Conservation (phyloP, 2,113 vertebrate genomes). For the Lepidothrix coronata region DNA sequence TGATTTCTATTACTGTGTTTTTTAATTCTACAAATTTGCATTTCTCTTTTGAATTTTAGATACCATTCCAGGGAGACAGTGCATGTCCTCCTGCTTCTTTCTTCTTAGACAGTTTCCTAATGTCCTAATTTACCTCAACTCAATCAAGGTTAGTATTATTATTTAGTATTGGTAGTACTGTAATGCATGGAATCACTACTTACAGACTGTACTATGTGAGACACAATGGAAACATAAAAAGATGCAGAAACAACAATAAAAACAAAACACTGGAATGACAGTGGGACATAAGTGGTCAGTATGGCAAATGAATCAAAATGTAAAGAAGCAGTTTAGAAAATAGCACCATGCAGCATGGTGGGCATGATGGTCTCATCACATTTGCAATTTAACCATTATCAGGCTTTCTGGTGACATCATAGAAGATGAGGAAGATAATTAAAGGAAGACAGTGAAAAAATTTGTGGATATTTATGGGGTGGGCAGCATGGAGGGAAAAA, state of each 20-base stretch:
- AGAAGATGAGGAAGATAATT: neutral
- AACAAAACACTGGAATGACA: neutral
- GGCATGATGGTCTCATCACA: neutral
- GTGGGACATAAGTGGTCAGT: neutral
- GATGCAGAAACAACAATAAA: neutral
- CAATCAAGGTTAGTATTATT: slow-evolving; percentile 89
- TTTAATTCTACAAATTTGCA: slow-evolving; percentile 7
- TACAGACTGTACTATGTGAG: neutral
- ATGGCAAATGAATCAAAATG: neutral
- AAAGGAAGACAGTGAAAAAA: neutral
- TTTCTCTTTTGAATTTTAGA: slow-evolving; percentile 77
- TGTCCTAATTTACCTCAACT: slow-evolving; percentile 95
- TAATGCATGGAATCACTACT: neutral
- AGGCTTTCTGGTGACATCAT: neutral
- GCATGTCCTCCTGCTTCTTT: slow-evolving; percentile 98
- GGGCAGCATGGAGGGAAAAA: neutral
- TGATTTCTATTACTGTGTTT: neutral
- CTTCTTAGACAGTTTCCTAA: slow-evolving; percentile 93
- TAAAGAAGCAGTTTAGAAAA: neutral
- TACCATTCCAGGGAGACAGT: slow-evolving; percentile 95
- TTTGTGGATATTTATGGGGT: neutral
- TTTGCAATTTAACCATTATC: neutral
- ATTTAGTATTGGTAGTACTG: neutral
- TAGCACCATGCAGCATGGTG: neutral
- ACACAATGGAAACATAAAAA: neutral